phyloP scores from a whole-genome alignment of 1,140 invertebrate genomes.

The Temnothorax longispinosus region DNA sequence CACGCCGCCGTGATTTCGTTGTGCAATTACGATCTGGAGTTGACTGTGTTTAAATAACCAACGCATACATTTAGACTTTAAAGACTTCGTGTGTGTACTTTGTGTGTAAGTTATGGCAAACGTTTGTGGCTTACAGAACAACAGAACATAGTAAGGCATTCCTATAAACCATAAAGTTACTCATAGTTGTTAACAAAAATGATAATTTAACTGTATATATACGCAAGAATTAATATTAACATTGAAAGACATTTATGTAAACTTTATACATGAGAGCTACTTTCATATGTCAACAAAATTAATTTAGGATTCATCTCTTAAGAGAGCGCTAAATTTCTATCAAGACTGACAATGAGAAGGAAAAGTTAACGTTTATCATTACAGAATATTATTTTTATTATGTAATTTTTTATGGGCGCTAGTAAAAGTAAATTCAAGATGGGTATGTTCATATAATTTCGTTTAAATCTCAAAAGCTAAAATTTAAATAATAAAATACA shows the following conservation, averaged over 20 bases:
- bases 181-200: neutral
- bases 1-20: slow-evolving; percentile 52
- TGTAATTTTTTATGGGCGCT: neutral
- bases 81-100: neutral
- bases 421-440: neutral
- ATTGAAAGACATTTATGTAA: neutral
- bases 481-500: neutral
- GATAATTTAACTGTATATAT: neutral
- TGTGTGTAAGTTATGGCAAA: slow-evolving; percentile 18
- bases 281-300: neutral
- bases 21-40: slow-evolving; percentile 47
- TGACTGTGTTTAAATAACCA: neutral
- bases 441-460: neutral
- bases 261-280: neutral
- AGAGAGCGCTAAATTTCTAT: neutral
- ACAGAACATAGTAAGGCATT: neutral
- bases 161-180: neutral
- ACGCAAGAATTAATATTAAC: slow-evolving; percentile 16
- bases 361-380: neutral
- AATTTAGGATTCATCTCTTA: neutral
- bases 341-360: neutral
- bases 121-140: neutral
- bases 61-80: neutral
- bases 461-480: neutral
- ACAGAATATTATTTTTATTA: neutral